Base-by-base conservation (phyloP, 2,888 invertebrate species). In the Bugula neritina region DNA sequence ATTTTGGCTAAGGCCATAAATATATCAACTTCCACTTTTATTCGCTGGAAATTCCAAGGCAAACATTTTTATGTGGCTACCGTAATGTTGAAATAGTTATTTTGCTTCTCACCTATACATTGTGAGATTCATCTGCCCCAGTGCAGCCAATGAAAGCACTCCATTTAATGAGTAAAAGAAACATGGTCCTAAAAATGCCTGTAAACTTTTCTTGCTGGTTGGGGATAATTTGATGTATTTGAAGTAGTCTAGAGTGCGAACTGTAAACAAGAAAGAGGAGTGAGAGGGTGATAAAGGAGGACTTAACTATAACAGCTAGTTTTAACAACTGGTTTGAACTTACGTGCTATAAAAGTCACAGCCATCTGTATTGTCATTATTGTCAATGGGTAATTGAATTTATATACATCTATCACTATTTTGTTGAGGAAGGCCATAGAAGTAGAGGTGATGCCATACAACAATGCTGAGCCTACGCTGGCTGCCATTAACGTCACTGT, bases 81-180 rank as follows among this genome's bases (percentile, higher is more conserved):
- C n/a, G n/a, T n/a, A n/a, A n/a, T n/a, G n/a, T n/a, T n/a, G n/a
- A n/a, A n/a, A n/a, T n/a, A n/a, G n/a, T n/a, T n/a, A n/a, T n/a
- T n/a, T n/a, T n/a, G n/a, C n/a, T n/a, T n/a, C 29, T 31, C n/a
- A 63, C 63, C 63, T 63, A 77, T 87, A 87, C 82, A 87, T 84
- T 0, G 87, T 87, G 75, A 87, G 84, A 73, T 86, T 87, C 83
- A 87, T 86, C 71, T 86, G 86, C 74, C 85, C 83, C 34, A 87
- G 80, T 0, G 87, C 86, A 73, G 82, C 82, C 52, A 87, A 81
- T 10, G 86, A 84, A 52, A 87, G 78, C 69, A 86, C 83, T 54
- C 86, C 82, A 74, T 87, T 85, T 0, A 86, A 73, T 0, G 84
- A 84, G 77, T 85, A 86, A 74, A 85, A 85, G 13, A 86, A 71